phyloP scores from a whole-genome alignment of 2,888 invertebrate genomes.

The Gonocerus acuteangulatus region DNA sequence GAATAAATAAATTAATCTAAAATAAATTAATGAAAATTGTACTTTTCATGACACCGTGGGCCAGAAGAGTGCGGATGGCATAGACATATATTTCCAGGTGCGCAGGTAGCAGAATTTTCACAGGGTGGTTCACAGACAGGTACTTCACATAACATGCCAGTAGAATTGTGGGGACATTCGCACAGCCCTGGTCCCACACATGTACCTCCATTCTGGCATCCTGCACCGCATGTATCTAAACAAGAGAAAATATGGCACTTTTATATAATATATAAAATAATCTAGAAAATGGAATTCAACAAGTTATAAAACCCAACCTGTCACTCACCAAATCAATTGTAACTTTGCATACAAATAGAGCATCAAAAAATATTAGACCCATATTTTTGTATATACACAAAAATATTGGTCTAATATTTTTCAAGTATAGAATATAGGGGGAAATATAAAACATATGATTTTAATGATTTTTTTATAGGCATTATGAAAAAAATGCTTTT shows the following conservation, averaged over 20 bases:
- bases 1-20: no score
- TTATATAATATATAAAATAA: not conserved
- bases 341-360: no score
- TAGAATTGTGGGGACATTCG: constrained; percentile 43
- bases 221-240: constrained; percentile 43
- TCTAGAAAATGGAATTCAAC: not conserved
- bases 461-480: no score
- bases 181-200: constrained; percentile 45
- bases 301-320: no score
- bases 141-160: constrained; percentile 41
- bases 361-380: no score
- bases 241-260: not conserved
- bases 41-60: constrained; percentile 41
- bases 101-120: constrained; percentile 46
- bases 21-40: no score
- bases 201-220: constrained; percentile 45
- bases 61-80: constrained; percentile 44
- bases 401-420: no score
- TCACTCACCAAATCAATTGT: no score
- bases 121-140: constrained; percentile 45
- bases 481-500: no score
- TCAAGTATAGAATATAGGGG: no score
- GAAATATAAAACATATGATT: no score
- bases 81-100: constrained; percentile 44
- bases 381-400: no score